Conservation (phyloP, 2,888 invertebrate genomes). For the Parnassius smintheus region DNA sequence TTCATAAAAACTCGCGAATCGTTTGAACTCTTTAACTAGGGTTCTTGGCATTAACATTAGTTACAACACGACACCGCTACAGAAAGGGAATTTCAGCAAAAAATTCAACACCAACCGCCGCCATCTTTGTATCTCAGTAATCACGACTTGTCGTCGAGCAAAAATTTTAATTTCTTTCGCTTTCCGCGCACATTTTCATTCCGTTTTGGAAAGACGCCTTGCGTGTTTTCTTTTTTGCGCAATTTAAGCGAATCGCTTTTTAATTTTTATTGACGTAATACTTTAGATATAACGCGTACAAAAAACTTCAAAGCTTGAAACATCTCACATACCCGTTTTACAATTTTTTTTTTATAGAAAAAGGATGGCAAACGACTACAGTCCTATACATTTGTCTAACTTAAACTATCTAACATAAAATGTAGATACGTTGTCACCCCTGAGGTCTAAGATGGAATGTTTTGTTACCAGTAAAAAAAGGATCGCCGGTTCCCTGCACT, state of each 20-base stretch:
- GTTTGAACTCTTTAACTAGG: background rate
- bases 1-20: too few species aligned
- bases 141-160: constrained; percentile 35
- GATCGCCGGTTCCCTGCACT: too few species aligned
- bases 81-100: constrained; percentile 41
- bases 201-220: constrained; percentile 33
- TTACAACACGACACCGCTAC: constrained; percentile 37
- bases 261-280: background rate
- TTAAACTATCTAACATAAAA: too few species aligned
- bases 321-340: too few species aligned
- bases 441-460: too few species aligned
- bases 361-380: too few species aligned
- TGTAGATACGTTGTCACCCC: too few species aligned
- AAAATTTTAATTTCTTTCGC: constrained; percentile 33
- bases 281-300: constrained; percentile 23
- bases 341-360: too few species aligned
- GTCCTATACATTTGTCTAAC: too few species aligned
- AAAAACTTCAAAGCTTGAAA: constrained; percentile 34
- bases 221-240: constrained; percentile 26
- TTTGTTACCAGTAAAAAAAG: too few species aligned
- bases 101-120: constrained; percentile 34
- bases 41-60: constrained; percentile 11
- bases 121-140: constrained; percentile 37
- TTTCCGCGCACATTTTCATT: constrained; percentile 33
- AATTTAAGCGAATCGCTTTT: constrained; percentile 3